Evolutionary conservation across 2,888 invertebrate species (phyloP).

Genomic region (Amiota mariae): DNA sequence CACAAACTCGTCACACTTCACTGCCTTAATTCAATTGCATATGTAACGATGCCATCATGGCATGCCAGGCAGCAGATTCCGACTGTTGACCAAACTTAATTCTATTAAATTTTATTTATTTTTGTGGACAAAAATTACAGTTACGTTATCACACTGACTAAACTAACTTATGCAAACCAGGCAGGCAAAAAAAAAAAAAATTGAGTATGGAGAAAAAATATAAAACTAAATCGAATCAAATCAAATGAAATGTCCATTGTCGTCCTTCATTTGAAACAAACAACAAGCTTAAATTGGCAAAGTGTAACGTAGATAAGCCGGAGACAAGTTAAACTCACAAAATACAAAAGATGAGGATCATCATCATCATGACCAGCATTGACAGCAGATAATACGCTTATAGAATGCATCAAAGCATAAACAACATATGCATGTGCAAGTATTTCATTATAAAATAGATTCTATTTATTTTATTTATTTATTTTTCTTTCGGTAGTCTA

Average conservation of each 20-base stretch:
- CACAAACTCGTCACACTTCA: not conserved
- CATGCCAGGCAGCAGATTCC: too few species aligned
- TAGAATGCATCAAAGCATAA: not conserved
- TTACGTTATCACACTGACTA: too few species aligned
- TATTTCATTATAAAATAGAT: not conserved
- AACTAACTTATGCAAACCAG: too few species aligned
- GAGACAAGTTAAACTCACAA: conserved; percentile 5
- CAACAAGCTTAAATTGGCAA: not conserved
- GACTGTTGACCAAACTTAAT: too few species aligned
- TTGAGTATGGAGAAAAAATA: not conserved
- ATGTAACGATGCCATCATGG: not conserved
- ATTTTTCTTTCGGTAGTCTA: conserved; percentile 48
- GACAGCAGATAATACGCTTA: conserved; percentile 11
- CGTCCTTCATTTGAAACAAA: not conserved
- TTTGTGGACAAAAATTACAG: too few species aligned
- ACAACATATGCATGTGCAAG: not conserved
- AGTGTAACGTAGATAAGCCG: conserved; percentile 14
- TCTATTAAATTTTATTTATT: too few species aligned
- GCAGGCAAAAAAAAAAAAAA: not conserved
- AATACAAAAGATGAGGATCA: not conserved
- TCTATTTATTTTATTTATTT: not conserved
- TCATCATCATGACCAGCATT: not conserved
- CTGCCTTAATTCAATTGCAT: conserved; percentile 14
- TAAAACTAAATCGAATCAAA: not conserved
- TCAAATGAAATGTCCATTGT: too few species aligned